Evolutionary conservation across 2,888 invertebrate species (phyloP).

Genomic region (Meloe dianella): DNA sequence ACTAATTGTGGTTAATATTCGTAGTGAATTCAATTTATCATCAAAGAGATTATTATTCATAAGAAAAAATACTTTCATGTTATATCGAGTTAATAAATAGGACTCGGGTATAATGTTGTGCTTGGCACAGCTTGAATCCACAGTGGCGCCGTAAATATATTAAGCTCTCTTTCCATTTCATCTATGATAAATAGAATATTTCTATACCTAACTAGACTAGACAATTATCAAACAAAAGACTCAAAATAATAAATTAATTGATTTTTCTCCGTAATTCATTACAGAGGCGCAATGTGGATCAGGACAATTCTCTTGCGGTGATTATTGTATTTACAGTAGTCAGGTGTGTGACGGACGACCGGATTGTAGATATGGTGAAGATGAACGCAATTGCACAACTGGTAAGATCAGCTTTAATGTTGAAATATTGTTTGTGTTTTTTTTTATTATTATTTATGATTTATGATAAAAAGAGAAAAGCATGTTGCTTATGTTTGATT

Average conservation of each 20-base stretch:
- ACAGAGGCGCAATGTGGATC: conserved; percentile 48
- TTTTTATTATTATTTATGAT: conserved; percentile 3
- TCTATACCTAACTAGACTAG: background rate
- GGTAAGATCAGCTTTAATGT: conserved; percentile 23
- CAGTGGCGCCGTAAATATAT: conserved; percentile 9
- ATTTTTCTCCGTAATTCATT: conserved; percentile 29
- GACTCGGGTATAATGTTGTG: conserved; percentile 24
- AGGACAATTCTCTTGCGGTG: conserved; percentile 64
- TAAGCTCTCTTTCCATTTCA: background rate
- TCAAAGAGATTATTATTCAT: conserved; percentile 13
- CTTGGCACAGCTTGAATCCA: conserved; percentile 24
- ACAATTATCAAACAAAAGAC: background rate
- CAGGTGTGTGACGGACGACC: conserved; percentile 65
- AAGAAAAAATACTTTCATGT: conserved; percentile 40
- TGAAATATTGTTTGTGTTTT: background rate
- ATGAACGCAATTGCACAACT: conserved; percentile 65
- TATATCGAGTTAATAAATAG: conserved; percentile 44
- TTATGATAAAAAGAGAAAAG: background rate
- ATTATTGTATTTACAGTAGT: conserved; percentile 63
- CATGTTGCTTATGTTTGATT: conserved; percentile 18
- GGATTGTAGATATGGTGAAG: conserved; percentile 69
- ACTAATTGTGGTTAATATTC: conserved; percentile 35
- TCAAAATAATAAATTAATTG: background rate
- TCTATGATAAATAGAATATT: background rate
- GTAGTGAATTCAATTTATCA: conserved; percentile 43